These are phyloP conservation scores for Myiothlypis coronata DNA, from an alignment of 2,797 vertebrate species.

Conservation along the genomic window DNA sequence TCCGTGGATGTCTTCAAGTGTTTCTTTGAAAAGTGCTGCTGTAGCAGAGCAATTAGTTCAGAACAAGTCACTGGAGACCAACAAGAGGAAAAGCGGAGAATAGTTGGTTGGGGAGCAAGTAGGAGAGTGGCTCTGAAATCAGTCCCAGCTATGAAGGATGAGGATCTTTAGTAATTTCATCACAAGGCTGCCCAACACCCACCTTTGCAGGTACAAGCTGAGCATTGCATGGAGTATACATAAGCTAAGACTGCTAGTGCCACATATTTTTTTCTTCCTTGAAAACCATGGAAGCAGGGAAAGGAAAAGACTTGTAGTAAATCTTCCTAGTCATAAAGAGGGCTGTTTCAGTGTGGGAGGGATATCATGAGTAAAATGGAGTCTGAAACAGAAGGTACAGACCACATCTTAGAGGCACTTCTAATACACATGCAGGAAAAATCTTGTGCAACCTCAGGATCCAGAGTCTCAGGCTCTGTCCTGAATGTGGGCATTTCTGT, in stretches of 20 bases:
- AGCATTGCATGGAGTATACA: neutral
- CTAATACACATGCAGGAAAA: neutral
- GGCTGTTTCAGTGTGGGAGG: neutral
- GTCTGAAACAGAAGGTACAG: neutral
- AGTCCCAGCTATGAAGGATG: neutral
- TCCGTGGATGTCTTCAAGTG: neutral
- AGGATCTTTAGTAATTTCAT: neutral
- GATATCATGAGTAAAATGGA: neutral
- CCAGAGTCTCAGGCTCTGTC: neutral
- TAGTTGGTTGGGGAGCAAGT: neutral
- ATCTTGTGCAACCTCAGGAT: neutral
- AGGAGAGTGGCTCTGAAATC: neutral
- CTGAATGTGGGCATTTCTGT: neutral
- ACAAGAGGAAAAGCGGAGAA: neutral
- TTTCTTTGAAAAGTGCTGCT: neutral
- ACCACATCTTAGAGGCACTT: neutral
- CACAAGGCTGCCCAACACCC: neutral
- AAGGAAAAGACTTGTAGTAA: neutral
- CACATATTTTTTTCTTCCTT: neutral
- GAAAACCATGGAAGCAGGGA: neutral
- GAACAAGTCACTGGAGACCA: neutral
- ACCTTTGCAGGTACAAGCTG: neutral
- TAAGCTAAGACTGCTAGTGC: neutral
- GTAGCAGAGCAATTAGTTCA: neutral
- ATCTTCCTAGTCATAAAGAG: neutral